These are phyloP conservation scores for Aphodius sticticus DNA, from an alignment of 2,888 invertebrate genomes.

Conservation along the genomic window DNA sequence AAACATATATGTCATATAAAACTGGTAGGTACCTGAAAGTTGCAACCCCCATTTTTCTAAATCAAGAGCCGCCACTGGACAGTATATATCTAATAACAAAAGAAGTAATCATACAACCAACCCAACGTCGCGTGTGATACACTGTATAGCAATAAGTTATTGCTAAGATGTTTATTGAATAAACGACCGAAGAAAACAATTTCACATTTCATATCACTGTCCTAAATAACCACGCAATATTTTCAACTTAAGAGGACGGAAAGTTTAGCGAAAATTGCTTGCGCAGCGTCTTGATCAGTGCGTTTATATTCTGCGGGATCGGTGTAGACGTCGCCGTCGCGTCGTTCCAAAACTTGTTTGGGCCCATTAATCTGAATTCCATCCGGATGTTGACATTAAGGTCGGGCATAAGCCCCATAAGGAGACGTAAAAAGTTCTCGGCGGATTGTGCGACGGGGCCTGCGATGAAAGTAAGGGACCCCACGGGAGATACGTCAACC, in stretches of 20 bases:
- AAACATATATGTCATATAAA: too few species aligned
- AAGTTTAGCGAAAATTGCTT: background rate
- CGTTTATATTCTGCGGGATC: background rate
- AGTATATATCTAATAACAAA: too few species aligned
- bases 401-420: background rate
- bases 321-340: background rate
- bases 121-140: too few species aligned
- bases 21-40: too few species aligned
- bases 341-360: background rate
- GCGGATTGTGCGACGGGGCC: background rate
- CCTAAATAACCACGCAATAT: background rate
- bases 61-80: too few species aligned
- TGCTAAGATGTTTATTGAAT: too few species aligned
- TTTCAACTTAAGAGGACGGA: background rate
- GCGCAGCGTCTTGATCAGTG: background rate
- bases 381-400: constrained; percentile 4
- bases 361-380: background rate
- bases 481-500: background rate
- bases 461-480: background rate
- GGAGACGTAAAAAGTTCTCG: background rate
- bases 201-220: too few species aligned
- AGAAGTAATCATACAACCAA: too few species aligned
- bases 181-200: too few species aligned
- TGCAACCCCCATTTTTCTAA: too few species aligned
- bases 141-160: too few species aligned